Evolutionary conservation across 2,797 vertebrate species (phyloP).

Genomic region (Clarias platycephalus): DNA sequence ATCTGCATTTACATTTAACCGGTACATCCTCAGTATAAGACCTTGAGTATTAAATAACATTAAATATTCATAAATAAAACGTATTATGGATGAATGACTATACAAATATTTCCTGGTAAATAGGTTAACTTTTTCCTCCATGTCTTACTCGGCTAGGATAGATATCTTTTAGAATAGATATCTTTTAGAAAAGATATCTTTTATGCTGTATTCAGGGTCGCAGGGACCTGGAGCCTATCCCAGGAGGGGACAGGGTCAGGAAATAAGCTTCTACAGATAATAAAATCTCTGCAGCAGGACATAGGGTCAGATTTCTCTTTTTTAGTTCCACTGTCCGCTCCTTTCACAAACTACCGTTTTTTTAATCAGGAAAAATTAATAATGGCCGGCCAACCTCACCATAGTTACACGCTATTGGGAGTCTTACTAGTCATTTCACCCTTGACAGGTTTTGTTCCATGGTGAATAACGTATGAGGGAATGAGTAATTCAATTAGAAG

Average conservation of each 20-base stretch:
- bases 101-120: neutral
- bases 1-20: neutral
- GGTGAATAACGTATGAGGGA: neutral
- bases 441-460: constrained; percentile 24
- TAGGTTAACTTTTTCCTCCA: neutral
- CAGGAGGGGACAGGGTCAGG: neutral
- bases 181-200: too few species aligned
- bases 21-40: neutral
- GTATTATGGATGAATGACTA: neutral
- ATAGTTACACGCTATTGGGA: constrained; percentile 1
- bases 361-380: too few species aligned
- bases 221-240: too few species aligned
- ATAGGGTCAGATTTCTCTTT: constrained; percentile 12
- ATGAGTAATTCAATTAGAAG: constrained; percentile 23
- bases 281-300: constrained; percentile 21
- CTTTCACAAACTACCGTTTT: constrained; percentile 5
- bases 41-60: neutral
- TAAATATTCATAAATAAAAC: neutral
- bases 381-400: neutral
- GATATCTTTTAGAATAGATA: too few species aligned
- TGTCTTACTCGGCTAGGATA: neutral
- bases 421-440: constrained; percentile 18
- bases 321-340: neutral
- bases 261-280: constrained; percentile 8
- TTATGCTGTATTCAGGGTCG: too few species aligned